These are phyloP conservation scores for Tachypleus tridentatus DNA, from an alignment of 1,140 invertebrate species.

Conservation along the genomic window DNA sequence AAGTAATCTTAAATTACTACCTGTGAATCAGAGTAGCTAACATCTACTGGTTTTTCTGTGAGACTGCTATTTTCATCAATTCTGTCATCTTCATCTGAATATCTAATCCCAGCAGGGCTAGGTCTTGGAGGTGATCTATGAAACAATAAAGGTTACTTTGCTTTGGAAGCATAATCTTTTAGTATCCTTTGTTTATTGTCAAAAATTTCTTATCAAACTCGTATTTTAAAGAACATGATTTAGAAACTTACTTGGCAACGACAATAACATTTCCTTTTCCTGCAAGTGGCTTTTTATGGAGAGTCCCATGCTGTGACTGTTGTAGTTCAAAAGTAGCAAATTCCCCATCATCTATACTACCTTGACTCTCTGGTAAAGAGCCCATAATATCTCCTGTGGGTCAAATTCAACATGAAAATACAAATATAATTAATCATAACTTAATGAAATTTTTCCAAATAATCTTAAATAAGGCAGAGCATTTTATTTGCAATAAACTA, in stretches of 20 bases:
- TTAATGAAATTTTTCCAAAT: too few species aligned
- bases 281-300: constrained; percentile 24
- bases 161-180: too few species aligned
- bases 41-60: constrained; percentile 91
- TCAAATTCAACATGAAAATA: too few species aligned
- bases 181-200: too few species aligned
- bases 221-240: too few species aligned
- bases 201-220: too few species aligned
- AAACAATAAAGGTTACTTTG: not conserved
- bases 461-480: too few species aligned
- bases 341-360: constrained; percentile 51
- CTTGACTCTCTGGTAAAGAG: constrained; percentile 64
- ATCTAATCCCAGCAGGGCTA: constrained; percentile 82
- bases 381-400: constrained; percentile 76
- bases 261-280: constrained; percentile 20
- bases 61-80: constrained; percentile 79
- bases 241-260: constrained; percentile 37
- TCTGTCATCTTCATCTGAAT: constrained; percentile 89
- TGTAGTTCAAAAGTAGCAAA: constrained; percentile 40
- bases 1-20: constrained; percentile 36
- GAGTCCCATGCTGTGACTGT: constrained; percentile 30
- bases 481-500: too few species aligned
- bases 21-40: constrained; percentile 84
- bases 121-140: constrained; percentile 76
- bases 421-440: too few species aligned